Conservation (phyloP, 2,113 vertebrate genomes). For the Atrichornis clamosus region DNA sequence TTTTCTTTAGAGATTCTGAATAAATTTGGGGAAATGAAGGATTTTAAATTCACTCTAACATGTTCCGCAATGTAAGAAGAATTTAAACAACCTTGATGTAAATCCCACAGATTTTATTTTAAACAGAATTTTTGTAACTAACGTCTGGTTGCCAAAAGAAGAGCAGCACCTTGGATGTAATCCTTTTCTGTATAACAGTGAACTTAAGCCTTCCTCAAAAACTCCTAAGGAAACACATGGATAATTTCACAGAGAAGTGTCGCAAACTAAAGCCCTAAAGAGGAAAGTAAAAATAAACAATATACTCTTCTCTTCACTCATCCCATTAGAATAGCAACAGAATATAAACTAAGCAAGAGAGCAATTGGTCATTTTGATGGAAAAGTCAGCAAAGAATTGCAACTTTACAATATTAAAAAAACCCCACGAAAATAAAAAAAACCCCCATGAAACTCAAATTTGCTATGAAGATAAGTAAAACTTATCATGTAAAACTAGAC, state of each 20-base stretch:
- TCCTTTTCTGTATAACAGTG: not conserved
- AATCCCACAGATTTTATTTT: not conserved
- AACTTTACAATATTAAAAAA: not conserved
- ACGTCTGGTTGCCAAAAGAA: not conserved
- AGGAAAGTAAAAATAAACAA: conserved; percentile 22
- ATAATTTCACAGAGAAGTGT: conserved; percentile 12
- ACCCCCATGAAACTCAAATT: not conserved
- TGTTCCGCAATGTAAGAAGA: not conserved
- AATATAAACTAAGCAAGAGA: not conserved
- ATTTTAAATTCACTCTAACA: not conserved
- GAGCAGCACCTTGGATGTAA: not conserved
- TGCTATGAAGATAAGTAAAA: not conserved
- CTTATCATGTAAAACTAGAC: not conserved
- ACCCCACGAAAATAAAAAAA: not conserved
- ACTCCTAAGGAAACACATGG: not conserved
- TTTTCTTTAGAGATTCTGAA: not conserved
- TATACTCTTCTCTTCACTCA: not conserved
- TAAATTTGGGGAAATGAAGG: not conserved
- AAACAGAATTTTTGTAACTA: not conserved
- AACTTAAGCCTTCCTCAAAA: not conserved
- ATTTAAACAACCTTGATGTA: not conserved
- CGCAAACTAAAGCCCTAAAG: not conserved
- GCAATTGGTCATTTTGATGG: not conserved
- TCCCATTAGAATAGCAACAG: not conserved
- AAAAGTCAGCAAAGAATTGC: not conserved